phyloP scores from a whole-genome alignment of 2,113 vertebrate genomes.

The Ammodytes marinus region DNA sequence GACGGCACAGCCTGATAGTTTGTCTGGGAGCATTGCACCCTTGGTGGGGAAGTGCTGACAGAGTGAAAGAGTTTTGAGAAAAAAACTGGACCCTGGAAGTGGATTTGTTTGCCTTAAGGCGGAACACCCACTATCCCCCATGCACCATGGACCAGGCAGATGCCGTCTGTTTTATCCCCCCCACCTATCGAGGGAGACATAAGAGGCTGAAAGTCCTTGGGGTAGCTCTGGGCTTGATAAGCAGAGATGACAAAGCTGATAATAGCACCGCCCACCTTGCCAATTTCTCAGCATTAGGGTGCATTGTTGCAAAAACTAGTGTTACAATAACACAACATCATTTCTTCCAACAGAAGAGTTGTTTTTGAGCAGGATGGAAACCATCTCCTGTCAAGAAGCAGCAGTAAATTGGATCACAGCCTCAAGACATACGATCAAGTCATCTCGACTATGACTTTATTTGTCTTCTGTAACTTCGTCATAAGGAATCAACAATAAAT shows the following conservation, averaged over 20 bases:
- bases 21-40: conserved; percentile 4
- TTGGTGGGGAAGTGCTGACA: conserved; percentile 10
- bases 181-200: conserved; percentile 10
- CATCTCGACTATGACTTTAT: neutral
- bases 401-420: neutral
- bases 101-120: conserved; percentile 44
- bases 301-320: neutral
- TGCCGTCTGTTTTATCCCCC: conserved; percentile 40
- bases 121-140: conserved; percentile 38
- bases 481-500: neutral
- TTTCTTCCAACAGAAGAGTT: neutral
- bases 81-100: conserved; percentile 50
- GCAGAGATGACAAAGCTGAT: conserved; percentile 53
- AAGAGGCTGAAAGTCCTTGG: conserved; percentile 11
- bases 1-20: conserved; percentile 19
- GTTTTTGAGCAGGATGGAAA: neutral
- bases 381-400: neutral
- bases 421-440: neutral
- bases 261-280: conserved; percentile 42
- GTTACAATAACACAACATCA: neutral
- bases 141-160: conserved; percentile 32
- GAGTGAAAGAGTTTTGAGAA: conserved; percentile 37
- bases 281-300: conserved; percentile 18
- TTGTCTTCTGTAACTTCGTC: neutral
- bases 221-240: conserved; percentile 5